These are phyloP conservation scores for Tiaroga cobitis DNA, from an alignment of 2,797 vertebrate species.

Conservation along the genomic window DNA sequence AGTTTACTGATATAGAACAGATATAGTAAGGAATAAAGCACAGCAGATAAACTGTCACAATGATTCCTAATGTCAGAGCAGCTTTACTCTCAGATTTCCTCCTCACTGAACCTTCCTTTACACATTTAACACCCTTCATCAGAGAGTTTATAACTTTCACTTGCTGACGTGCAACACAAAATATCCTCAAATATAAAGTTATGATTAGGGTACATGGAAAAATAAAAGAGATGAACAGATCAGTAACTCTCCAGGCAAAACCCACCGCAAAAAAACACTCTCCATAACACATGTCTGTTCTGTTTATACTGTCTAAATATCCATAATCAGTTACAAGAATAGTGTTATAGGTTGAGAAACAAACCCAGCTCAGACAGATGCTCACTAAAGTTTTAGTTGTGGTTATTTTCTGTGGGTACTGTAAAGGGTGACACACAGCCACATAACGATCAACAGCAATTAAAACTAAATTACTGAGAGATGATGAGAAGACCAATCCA, in stretches of 20 bases:
- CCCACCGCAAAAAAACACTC: neutral
- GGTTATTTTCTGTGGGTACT: constrained; percentile 26
- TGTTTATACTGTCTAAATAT: no score
- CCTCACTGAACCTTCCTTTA: neutral
- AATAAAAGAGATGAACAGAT: neutral
- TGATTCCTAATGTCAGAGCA: constrained; percentile 22
- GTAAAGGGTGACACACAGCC: constrained; percentile 16
- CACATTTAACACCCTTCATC: neutral
- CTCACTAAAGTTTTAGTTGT: neutral
- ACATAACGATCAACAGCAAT: neutral
- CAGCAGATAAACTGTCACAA: constrained; percentile 9
- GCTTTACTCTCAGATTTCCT: neutral
- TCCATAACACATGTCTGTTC: neutral
- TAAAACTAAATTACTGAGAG: neutral
- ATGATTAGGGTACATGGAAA: neutral
- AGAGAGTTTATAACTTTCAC: constrained; percentile 33
- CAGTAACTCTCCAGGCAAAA: neutral
- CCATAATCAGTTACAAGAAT: no score
- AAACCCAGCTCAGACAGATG: no score
- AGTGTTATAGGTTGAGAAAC: no score
- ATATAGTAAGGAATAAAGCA: neutral
- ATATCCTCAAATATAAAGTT: constrained; percentile 12
- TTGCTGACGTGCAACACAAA: neutral
- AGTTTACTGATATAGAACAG: neutral
- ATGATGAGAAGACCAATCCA: neutral